Conservation (phyloP, 2,797 vertebrate species). For the Galaxias olidus region DNA sequence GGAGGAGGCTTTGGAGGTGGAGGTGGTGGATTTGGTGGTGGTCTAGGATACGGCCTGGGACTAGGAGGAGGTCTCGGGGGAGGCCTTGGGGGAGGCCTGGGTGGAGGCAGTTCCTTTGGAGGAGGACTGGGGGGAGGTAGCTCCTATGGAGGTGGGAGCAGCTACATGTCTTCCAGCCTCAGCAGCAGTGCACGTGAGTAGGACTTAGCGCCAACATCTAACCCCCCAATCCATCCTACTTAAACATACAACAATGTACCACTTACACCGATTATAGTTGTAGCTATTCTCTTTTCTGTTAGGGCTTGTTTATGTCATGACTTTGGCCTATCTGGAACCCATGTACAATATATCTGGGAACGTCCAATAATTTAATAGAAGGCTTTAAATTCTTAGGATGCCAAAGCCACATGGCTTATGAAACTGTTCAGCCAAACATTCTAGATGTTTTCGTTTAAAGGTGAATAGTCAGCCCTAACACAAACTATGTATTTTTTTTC, state of each 20-base stretch:
- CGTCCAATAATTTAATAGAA: not conserved
- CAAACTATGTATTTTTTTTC: slow-evolving; percentile 9
- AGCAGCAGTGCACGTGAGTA: slow-evolving; percentile 63
- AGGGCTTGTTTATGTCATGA: not conserved
- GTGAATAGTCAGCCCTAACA: too few species aligned
- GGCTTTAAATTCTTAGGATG: too few species aligned
- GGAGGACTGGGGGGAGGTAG: slow-evolving; percentile 8
- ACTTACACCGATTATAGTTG: too few species aligned
- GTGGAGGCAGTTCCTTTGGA: slow-evolving; percentile 26
- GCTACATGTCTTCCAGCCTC: slow-evolving; percentile 50
- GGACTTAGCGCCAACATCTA: not conserved
- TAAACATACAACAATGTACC: too few species aligned
- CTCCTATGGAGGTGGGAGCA: slow-evolving; percentile 30
- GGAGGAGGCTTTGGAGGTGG: slow-evolving; percentile 30
- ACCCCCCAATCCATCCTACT: too few species aligned
- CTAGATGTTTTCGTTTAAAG: too few species aligned
- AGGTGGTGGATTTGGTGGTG: slow-evolving; percentile 21
- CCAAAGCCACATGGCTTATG: too few species aligned
- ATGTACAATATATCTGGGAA: not conserved
- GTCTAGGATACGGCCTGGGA: not conserved
- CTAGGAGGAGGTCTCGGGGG: not conserved
- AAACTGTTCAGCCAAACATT: too few species aligned
- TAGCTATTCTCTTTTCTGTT: too few species aligned
- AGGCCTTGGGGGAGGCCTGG: slow-evolving; percentile 24
- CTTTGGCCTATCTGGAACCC: not conserved